These are phyloP conservation scores for Pangasianodon gigas DNA, from an alignment of 2,113 vertebrate species.

Conservation along the genomic window DNA sequence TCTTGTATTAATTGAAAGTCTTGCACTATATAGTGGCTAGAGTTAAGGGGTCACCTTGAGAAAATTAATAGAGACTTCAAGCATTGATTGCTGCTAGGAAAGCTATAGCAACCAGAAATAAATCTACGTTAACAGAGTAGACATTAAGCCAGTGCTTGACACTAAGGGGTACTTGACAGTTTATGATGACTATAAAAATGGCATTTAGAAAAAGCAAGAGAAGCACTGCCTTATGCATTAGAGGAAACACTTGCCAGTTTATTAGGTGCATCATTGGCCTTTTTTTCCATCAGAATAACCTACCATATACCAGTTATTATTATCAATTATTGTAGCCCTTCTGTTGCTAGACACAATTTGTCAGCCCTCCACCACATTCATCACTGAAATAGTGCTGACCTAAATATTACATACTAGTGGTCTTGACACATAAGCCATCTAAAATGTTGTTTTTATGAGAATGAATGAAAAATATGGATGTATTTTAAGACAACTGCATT, in stretches of 20 bases:
- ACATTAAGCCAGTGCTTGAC: slow-evolving; percentile 7
- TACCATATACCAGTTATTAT: not conserved
- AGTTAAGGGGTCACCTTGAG: not conserved
- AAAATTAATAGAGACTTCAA: not conserved
- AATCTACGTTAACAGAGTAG: not conserved
- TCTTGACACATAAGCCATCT: not conserved
- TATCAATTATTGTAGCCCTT: not conserved
- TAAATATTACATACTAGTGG: not conserved
- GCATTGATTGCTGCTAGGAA: not conserved
- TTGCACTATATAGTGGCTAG: not conserved
- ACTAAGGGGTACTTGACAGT: not conserved
- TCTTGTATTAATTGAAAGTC: not conserved
- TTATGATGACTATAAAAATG: slow-evolving; percentile 5
- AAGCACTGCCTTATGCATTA: too few species aligned
- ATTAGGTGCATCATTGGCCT: not conserved
- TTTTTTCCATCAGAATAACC: not conserved
- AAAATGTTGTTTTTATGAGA: not conserved
- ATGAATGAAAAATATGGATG: not conserved
- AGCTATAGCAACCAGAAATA: not conserved
- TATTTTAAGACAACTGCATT: not conserved
- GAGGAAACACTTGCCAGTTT: not conserved
- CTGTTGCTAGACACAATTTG: not conserved
- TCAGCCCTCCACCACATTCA: not conserved
- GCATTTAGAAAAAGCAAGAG: not conserved
- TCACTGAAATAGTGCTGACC: not conserved